Percentiles rank a stretch among this genome's conserved stretches.
These are phyloP conservation scores for Sabatieria punctata DNA, from an alignment of 2,888 invertebrate species.

Conservation along the genomic window DNA sequence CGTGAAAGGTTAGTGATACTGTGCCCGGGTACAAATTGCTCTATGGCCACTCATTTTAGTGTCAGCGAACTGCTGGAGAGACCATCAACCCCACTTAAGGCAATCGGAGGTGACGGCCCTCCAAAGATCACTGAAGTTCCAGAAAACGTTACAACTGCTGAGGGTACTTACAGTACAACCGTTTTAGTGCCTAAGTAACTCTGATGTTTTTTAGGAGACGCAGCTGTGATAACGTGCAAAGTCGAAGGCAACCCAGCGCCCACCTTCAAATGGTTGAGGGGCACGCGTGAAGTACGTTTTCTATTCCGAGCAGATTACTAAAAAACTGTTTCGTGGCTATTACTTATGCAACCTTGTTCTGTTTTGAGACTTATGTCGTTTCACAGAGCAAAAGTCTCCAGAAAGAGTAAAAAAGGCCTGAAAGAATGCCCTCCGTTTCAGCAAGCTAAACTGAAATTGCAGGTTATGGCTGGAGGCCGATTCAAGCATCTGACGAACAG, in stretches of 20 bases:
- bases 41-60: conserved; percentile 38
- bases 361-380: too few species aligned
- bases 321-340: too few species aligned
- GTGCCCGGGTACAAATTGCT: background rate
- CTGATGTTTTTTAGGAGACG: conserved; percentile 51
- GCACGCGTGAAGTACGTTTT: conserved; percentile 24
- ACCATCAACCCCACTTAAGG: conserved; percentile 67
- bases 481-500: conserved; percentile 89
- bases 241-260: conserved; percentile 88
- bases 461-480: conserved; percentile 83
- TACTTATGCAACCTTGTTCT: too few species aligned
- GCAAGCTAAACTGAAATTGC: too few species aligned
- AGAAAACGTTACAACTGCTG: conserved; percentile 85
- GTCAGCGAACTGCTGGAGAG: conserved; percentile 65
- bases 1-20: conserved; percentile 43
- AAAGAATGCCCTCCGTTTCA: too few species aligned
- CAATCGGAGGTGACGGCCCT: conserved; percentile 59
- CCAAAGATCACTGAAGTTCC: conserved; percentile 69
- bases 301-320: too few species aligned
- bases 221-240: conserved; percentile 74
- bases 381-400: too few species aligned
- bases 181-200: too few species aligned
- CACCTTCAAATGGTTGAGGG: conserved; percentile 46
- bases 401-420: too few species aligned
- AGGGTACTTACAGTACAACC: conserved; percentile 50